Evolutionary conservation across 2,888 invertebrate genomes (phyloP).

Genomic region (Scaptodrosophila latifasciaeformis): DNA sequence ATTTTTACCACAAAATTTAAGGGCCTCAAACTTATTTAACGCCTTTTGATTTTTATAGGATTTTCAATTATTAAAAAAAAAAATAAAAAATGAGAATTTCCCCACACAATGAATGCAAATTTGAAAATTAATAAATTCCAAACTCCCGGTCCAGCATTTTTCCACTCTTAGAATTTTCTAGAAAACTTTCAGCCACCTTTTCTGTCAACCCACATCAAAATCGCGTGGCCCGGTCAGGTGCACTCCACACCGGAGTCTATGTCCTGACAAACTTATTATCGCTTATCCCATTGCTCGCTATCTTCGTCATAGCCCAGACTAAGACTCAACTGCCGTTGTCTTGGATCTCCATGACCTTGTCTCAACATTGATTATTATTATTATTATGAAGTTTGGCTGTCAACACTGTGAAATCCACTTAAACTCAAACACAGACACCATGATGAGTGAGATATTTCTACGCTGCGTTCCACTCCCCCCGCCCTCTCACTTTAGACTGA

Average conservation of each 20-base stretch:
- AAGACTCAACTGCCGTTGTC: no score
- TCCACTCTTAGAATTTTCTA: background rate
- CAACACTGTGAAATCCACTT: conserved; percentile 47
- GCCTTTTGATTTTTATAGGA: conserved; percentile 1
- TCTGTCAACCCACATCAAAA: conserved; percentile 35
- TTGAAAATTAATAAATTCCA: conserved; percentile 12
- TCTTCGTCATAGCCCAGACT: no score
- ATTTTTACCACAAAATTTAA: conserved; percentile 13
- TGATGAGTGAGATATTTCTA: background rate
- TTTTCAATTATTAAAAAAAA: conserved; percentile 12
- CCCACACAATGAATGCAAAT: conserved; percentile 48
- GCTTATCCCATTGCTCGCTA: conserved; percentile 26
- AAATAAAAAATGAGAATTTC: conserved; percentile 32
- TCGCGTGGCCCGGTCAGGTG: background rate
- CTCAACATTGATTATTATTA: conserved; percentile 45
- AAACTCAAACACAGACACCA: conserved; percentile 29
- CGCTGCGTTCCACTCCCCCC: background rate
- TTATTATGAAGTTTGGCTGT: conserved; percentile 55
- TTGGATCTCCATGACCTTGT: conserved; percentile 5
- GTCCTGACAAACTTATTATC: conserved; percentile 48
- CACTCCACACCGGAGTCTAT: conserved; percentile 30
- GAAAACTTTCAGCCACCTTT: conserved; percentile 19
- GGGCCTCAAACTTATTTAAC: background rate
- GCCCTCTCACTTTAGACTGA: background rate
- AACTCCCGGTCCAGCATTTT: conserved; percentile 16